phyloP scores from a whole-genome alignment of 2,113 vertebrate species.

The Echinops telfairi region DNA sequence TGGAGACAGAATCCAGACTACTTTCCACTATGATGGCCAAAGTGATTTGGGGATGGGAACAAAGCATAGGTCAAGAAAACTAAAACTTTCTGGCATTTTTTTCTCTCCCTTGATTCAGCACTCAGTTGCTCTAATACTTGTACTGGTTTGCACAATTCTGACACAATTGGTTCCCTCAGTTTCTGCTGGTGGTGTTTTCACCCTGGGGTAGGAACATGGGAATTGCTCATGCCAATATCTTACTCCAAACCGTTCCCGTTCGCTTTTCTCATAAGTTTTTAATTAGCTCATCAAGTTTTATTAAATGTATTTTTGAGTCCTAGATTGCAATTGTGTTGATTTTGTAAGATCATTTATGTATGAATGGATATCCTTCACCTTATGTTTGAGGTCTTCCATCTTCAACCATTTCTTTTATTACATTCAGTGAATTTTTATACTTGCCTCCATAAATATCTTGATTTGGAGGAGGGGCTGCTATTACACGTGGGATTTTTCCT shows the following conservation, averaged over 20 bases:
- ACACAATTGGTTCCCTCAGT: neutral
- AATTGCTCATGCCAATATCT: neutral
- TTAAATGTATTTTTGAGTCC: neutral
- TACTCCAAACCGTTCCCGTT: neutral
- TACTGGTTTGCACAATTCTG: neutral
- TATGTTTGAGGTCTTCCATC: conserved; percentile 7
- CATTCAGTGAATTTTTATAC: conserved; percentile 28
- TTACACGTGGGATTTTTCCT: conserved; percentile 18
- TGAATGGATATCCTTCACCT: conserved; percentile 30
- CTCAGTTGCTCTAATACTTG: neutral
- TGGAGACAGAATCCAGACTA: neutral
- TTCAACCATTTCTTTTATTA: conserved; percentile 12
- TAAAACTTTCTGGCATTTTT: neutral
- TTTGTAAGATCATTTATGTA: conserved; percentile 47
- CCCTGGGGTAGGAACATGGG: neutral
- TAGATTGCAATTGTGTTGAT: conserved; percentile 31
- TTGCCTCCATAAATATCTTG: conserved; percentile 44
- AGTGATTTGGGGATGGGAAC: neutral
- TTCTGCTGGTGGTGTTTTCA: neutral
- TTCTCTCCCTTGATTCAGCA: neutral
- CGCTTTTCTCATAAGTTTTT: conserved; percentile 51
- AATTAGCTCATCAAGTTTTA: conserved; percentile 36
- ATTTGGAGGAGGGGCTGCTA: neutral
- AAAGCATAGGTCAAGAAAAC: neutral
- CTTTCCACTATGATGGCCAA: neutral